phyloP scores from a whole-genome alignment of 2,888 invertebrate species.

The Latheticus oryzae region DNA sequence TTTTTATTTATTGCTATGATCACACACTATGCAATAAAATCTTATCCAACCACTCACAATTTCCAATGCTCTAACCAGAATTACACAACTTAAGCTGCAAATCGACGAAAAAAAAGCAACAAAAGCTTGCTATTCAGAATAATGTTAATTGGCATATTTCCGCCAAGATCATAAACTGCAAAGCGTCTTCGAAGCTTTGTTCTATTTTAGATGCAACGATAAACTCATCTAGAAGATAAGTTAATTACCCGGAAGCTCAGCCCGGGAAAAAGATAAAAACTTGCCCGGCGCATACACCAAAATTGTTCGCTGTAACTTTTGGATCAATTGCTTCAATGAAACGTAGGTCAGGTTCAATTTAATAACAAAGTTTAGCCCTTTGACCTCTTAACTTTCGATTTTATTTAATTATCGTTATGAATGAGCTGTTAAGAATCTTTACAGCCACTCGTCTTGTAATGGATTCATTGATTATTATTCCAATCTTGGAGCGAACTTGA shows the following conservation, averaged over 20 bases:
- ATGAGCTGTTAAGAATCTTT: slow-evolving; percentile 19
- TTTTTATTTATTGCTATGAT: background rate
- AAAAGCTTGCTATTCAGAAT: too few relatives aligned
- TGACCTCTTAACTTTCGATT: slow-evolving; percentile 25
- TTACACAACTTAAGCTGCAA: too few relatives aligned
- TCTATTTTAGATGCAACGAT: too few relatives aligned
- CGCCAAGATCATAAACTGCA: too few relatives aligned
- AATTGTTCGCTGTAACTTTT: background rate
- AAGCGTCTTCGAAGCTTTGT: too few relatives aligned
- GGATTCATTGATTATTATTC: slow-evolving; percentile 5
- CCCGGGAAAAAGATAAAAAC: slow-evolving; percentile 9
- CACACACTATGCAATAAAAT: too few relatives aligned
- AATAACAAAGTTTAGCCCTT: slow-evolving; percentile 23
- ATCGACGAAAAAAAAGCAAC: too few relatives aligned
- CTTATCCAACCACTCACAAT: too few relatives aligned
- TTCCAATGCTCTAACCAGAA: too few relatives aligned
- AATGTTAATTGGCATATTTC: too few relatives aligned
- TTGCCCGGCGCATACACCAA: slow-evolving; percentile 25
- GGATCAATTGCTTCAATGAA: slow-evolving; percentile 11
- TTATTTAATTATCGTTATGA: slow-evolving; percentile 25
- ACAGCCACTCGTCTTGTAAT: slow-evolving; percentile 3
- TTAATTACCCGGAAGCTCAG: background rate
- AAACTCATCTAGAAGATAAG: background rate
- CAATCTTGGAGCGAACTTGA: slow-evolving; percentile 1
- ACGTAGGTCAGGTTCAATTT: slow-evolving; percentile 25